Percentiles rank a stretch among this genome's conserved stretches.
phyloP scores from a whole-genome alignment of 2,797 vertebrate species.

The Dromococcyx pavoninus region DNA sequence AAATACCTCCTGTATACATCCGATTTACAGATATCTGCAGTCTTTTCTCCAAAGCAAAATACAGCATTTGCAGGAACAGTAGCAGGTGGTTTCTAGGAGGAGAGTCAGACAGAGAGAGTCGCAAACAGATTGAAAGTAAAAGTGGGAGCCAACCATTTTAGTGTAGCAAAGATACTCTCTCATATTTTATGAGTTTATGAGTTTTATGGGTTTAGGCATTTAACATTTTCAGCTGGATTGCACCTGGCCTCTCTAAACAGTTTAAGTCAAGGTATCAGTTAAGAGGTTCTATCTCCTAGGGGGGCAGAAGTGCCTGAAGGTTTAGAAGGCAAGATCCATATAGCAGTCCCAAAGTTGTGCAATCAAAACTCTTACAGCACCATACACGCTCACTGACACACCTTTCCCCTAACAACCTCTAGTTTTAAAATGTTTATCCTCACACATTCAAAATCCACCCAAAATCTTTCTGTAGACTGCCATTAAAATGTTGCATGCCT shows the following conservation, averaged over 20 bases:
- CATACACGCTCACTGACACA: neutral
- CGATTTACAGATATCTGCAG: neutral
- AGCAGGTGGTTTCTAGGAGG: neutral
- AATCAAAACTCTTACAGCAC: conserved; percentile 25
- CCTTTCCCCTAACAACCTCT: conserved; percentile 36
- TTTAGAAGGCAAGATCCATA: conserved; percentile 28
- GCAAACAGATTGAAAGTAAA: neutral
- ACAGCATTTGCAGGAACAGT: neutral
- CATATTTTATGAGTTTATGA: no score
- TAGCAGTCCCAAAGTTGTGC: conserved; percentile 8
- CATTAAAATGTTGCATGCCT: conserved; percentile 11
- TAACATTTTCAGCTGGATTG: conserved; percentile 32
- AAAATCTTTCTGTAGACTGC: neutral
- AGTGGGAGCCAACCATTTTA: neutral
- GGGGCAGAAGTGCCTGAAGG: conserved; percentile 15
- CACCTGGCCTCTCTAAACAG: conserved; percentile 13
- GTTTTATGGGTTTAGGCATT: conserved; percentile 31
- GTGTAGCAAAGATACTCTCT: neutral
- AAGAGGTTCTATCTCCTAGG: conserved; percentile 38
- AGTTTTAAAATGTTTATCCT: conserved; percentile 41
- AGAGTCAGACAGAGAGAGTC: neutral
- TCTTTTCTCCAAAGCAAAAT: neutral
- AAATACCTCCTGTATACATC: neutral
- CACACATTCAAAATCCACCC: conserved; percentile 30
- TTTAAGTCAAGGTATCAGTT: conserved; percentile 45